Percentiles rank a stretch among this genome's conserved stretches.
Evolutionary conservation across 2,113 vertebrate genomes (phyloP).

Genomic region (Callopanchax toddi): DNA sequence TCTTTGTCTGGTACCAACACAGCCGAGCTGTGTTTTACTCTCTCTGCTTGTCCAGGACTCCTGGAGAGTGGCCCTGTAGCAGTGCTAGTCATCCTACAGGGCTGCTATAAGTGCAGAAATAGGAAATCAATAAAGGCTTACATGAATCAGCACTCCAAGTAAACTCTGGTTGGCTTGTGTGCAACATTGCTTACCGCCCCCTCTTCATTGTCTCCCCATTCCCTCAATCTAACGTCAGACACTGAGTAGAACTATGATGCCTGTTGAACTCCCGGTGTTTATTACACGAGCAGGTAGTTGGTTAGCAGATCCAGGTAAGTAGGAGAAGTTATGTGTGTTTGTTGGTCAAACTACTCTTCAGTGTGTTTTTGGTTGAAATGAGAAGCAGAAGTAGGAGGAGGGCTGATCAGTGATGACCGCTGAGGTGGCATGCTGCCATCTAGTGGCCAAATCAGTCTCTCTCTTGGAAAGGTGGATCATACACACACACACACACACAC

Average conservation of each 20-base stretch:
- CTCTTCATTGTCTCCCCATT: constrained; percentile 49
- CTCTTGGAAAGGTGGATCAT: neutral
- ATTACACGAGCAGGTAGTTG: constrained; percentile 42
- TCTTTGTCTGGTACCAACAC: constrained; percentile 42
- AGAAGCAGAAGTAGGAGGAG: constrained; percentile 23
- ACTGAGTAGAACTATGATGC: constrained; percentile 40
- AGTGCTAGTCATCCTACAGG: constrained; percentile 53
- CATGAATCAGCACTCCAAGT: constrained; percentile 72
- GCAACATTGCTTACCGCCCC: constrained; percentile 40
- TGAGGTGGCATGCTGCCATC: constrained; percentile 72
- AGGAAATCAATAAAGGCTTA: constrained; percentile 73
- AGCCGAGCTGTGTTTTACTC: constrained; percentile 34
- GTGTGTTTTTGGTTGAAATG: constrained; percentile 27
- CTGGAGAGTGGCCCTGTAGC: constrained; percentile 58
- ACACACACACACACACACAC: too few relatives aligned
- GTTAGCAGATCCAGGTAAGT: constrained; percentile 14
- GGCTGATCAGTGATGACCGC: constrained; percentile 7
- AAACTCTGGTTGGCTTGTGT: constrained; percentile 36
- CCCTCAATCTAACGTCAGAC: constrained; percentile 43
- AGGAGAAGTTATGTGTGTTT: constrained; percentile 45
- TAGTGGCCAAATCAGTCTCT: constrained; percentile 56
- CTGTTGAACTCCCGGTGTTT: constrained; percentile 38
- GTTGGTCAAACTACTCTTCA: constrained; percentile 38
- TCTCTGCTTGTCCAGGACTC: constrained; percentile 44
- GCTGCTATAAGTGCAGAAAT: constrained; percentile 55